Conservation (phyloP, 2,888 invertebrate genomes). For the Cosmorhoe ocellata region DNA sequence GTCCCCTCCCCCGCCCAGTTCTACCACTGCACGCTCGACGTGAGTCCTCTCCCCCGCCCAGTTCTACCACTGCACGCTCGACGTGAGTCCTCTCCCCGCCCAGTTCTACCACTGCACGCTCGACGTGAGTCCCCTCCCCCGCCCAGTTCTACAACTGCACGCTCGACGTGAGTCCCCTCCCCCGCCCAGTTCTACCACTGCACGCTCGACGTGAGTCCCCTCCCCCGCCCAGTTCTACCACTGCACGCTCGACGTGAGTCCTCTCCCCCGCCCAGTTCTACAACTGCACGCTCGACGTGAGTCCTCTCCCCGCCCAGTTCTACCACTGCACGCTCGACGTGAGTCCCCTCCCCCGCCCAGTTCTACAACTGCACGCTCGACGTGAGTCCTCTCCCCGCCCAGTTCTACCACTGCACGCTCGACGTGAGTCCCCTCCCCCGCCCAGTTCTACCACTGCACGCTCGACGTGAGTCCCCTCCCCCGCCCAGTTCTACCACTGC, state of each 20-base stretch:
- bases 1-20: constrained; percentile 88
- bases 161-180: too few species aligned
- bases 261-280: constrained; percentile 99
- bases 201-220: constrained; percentile 77
- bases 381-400: too few species aligned
- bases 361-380: constrained; percentile 92
- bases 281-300: constrained; percentile 86
- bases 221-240: constrained; percentile 99
- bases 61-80: constrained; percentile 92
- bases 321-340: constrained; percentile 89
- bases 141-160: constrained; percentile 97
- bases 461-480: too few species aligned
- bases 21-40: constrained; percentile 89
- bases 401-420: constrained; percentile 93
- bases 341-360: too few species aligned
- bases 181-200: constrained; percentile 98
- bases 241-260: constrained; percentile 83
- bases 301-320: constrained; percentile 98
- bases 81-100: too few species aligned
- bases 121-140: too few species aligned
- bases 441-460: constrained; percentile 96
- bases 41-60: too few species aligned
- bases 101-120: constrained; percentile 95
- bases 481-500: constrained; percentile 98
- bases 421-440: too few species aligned